Conservation (phyloP, 2,113 vertebrate species). For the Charadrius vociferus region DNA sequence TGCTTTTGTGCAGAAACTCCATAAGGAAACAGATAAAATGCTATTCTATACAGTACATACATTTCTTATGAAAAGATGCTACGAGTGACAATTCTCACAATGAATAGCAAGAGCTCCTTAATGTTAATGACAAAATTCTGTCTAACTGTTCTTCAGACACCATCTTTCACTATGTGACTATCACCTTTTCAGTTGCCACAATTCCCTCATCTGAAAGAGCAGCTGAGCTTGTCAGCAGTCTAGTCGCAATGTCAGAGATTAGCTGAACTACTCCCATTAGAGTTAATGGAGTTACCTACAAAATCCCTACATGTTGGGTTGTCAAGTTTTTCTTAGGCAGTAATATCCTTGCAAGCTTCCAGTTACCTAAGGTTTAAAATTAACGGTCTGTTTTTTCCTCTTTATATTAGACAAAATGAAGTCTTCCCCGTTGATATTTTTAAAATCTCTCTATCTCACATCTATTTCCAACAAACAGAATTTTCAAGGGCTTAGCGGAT, state of each 20-base stretch:
- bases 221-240: slow-evolving; percentile 32
- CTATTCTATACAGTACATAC: background rate
- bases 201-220: background rate
- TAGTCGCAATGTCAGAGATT: slow-evolving; percentile 6
- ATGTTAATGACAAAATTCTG: slow-evolving; percentile 35
- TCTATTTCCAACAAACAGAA: background rate
- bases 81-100: background rate
- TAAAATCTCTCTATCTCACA: background rate
- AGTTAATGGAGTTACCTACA: background rate
- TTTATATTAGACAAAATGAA: background rate
- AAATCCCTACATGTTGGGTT: background rate
- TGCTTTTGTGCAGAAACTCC: background rate
- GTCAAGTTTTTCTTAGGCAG: background rate
- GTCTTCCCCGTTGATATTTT: background rate
- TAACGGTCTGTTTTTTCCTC: background rate
- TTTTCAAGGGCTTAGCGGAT: background rate
- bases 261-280: slow-evolving; percentile 27
- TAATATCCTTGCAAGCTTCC: background rate
- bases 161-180: background rate
- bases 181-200: background rate
- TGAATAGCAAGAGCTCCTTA: background rate
- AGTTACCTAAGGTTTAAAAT: background rate
- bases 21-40: background rate
- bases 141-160: background rate
- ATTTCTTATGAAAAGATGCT: background rate